Evolutionary conservation across 2,888 invertebrate species (phyloP).

Genomic region (Cerastoderma edule): DNA sequence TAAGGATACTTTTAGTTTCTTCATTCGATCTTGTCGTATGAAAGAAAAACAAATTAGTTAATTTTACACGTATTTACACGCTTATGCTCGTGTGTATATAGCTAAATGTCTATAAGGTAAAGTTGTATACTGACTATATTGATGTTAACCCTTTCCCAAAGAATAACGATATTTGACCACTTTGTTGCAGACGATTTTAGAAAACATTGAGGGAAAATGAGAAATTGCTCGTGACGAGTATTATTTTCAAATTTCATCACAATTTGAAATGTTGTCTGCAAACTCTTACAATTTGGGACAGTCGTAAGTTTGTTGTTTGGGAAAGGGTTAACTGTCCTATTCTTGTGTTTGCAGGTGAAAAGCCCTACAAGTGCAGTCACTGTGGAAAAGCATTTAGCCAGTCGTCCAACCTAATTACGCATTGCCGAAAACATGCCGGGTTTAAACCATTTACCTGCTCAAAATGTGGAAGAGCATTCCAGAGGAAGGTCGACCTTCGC

Average conservation of each 20-base stretch:
- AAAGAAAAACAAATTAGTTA: too few species aligned
- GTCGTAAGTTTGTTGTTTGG: too few species aligned
- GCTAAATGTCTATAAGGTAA: too few species aligned
- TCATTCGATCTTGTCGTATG: too few species aligned
- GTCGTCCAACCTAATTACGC: conserved; percentile 98
- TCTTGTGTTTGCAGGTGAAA: conserved; percentile 90
- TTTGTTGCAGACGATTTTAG: neutral
- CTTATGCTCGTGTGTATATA: too few species aligned
- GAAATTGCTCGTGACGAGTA: neutral
- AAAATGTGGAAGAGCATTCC: conserved; percentile 96
- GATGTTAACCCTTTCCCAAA: too few species aligned
- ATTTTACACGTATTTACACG: too few species aligned
- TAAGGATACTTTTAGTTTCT: too few species aligned
- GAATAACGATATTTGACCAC: neutral
- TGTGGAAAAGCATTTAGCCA: conserved; percentile 99
- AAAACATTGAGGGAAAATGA: conserved; percentile 11
- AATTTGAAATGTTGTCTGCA: too few species aligned
- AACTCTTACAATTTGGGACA: too few species aligned
- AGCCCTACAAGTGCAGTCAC: conserved; percentile 99
- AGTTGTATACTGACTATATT: too few species aligned
- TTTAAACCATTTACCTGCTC: conserved; percentile 99
- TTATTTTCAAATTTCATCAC: too few species aligned
- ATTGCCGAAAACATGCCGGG: conserved; percentile 97
- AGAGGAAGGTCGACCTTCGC: conserved; percentile 92
- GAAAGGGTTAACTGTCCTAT: conserved; percentile 20